Conservation (phyloP, 2,797 vertebrate species). For the Lagodon rhomboides region DNA sequence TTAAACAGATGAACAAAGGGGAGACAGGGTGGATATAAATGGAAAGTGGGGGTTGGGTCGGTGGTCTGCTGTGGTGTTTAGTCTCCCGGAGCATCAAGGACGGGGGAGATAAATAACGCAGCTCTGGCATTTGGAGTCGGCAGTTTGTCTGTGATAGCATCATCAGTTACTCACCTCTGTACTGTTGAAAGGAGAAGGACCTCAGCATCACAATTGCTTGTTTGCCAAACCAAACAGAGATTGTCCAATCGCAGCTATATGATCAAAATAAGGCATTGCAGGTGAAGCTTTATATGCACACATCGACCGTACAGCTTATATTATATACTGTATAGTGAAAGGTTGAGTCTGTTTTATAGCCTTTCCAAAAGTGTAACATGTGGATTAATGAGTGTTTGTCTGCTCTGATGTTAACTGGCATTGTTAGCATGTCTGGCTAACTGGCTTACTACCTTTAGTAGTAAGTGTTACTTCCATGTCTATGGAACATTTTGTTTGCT, state of each 20-base stretch:
- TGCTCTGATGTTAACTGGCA: neutral
- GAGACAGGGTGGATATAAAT: conserved; percentile 2
- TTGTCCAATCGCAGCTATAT: conserved; percentile 33
- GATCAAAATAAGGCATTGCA: neutral
- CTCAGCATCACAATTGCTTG: conserved; percentile 29
- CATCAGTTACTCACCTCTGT: conserved; percentile 53
- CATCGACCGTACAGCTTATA: neutral
- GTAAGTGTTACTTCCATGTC: neutral
- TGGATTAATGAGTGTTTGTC: neutral
- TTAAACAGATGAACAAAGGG: conserved; percentile 43
- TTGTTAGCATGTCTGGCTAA: neutral
- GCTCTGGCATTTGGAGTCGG: conserved; percentile 68
- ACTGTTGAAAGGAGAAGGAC: conserved; percentile 37
- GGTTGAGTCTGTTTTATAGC: neutral
- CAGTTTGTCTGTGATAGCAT: conserved; percentile 61
- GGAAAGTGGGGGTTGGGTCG: conserved; percentile 21
- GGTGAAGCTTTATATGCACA: conserved; percentile 6
- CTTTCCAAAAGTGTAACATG: neutral
- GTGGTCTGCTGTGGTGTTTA: conserved; percentile 41
- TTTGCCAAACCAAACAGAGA: conserved; percentile 35
- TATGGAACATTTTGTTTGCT: no score
- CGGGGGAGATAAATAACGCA: conserved; percentile 67
- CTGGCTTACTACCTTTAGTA: neutral
- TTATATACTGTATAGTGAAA: neutral
- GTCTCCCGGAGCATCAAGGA: conserved; percentile 61